Conservation (phyloP, 2,888 invertebrate species). For the Chelonus formosanus region DNA sequence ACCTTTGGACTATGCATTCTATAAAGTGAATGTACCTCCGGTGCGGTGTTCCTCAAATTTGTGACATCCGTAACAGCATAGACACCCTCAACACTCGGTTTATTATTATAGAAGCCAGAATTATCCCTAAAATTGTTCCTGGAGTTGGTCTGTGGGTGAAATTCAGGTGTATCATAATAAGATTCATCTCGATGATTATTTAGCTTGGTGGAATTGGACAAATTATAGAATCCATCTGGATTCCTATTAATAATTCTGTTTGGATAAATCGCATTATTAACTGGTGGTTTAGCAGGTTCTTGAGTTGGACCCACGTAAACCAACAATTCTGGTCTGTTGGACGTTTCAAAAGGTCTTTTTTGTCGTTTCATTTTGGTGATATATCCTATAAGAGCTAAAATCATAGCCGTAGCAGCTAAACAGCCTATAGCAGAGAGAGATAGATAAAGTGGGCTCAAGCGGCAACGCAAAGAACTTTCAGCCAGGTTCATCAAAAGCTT, state of each 20-base stretch:
- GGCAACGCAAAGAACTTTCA: conserved; percentile 58
- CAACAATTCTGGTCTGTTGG: conserved; percentile 59
- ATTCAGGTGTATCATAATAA: conserved; percentile 15
- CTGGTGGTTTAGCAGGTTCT: conserved; percentile 49
- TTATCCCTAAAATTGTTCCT: neutral
- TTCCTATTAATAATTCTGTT: neutral
- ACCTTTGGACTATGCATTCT: conserved; percentile 50
- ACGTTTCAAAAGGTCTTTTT: conserved; percentile 55
- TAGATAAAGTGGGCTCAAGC: conserved; percentile 58
- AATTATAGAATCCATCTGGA: conserved; percentile 26
- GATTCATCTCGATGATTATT: neutral
- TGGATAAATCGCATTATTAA: conserved; percentile 46
- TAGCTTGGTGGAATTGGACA: neutral
- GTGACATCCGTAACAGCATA: conserved; percentile 62
- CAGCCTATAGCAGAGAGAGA: conserved; percentile 62
- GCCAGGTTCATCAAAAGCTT: conserved; percentile 56
- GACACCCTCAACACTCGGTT: conserved; percentile 47
- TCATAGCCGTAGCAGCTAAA: conserved; percentile 54
- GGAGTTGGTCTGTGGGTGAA: neutral
- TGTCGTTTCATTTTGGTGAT: conserved; percentile 56
- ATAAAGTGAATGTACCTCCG: conserved; percentile 45
- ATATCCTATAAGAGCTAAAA: conserved; percentile 59
- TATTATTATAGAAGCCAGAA: neutral
- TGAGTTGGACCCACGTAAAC: conserved; percentile 59
- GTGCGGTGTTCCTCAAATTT: conserved; percentile 40